A percentile compares a stretch with the other conserved stretches of the same genome.
phyloP scores from a whole-genome alignment of 2,113 vertebrate species.

The Microcebus tavaratra region DNA sequence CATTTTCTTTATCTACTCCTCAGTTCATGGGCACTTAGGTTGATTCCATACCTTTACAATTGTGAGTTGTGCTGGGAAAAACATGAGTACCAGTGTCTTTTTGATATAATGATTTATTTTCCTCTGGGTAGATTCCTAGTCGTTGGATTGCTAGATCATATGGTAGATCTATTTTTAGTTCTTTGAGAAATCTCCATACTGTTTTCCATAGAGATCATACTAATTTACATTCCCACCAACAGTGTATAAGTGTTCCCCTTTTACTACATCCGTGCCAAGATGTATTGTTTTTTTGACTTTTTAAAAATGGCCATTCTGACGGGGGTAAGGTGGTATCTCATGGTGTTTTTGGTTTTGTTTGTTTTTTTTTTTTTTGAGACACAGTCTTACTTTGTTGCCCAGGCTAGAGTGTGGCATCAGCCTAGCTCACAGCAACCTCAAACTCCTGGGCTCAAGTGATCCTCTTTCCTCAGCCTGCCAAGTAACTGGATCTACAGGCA shows the following conservation, averaged over 20 bases:
- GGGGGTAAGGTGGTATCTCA: too few species aligned
- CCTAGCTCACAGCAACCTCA: too few species aligned
- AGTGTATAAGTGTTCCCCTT: neutral
- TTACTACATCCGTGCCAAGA: neutral
- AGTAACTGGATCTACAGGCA: too few species aligned
- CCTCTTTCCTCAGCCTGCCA: too few species aligned
- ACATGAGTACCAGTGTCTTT: neutral
- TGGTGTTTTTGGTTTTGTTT: too few species aligned
- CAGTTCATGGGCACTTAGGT: neutral
- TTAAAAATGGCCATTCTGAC: neutral
- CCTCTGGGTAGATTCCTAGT: neutral
- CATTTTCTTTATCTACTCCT: neutral
- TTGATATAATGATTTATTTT: neutral
- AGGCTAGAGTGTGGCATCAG: too few species aligned
- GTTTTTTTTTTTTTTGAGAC: too few species aligned
- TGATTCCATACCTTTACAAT: neutral
- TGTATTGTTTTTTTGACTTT: neutral
- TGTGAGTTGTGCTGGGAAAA: neutral
- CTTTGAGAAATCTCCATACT: neutral
- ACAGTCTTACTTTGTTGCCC: too few species aligned
- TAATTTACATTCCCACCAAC: neutral
- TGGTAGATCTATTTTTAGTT: neutral
- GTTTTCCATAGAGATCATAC: neutral
- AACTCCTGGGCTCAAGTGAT: too few species aligned
- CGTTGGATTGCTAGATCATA: neutral